Conservation (phyloP, 2,113 vertebrate species). For the Chroicocephalus ridibundus region DNA sequence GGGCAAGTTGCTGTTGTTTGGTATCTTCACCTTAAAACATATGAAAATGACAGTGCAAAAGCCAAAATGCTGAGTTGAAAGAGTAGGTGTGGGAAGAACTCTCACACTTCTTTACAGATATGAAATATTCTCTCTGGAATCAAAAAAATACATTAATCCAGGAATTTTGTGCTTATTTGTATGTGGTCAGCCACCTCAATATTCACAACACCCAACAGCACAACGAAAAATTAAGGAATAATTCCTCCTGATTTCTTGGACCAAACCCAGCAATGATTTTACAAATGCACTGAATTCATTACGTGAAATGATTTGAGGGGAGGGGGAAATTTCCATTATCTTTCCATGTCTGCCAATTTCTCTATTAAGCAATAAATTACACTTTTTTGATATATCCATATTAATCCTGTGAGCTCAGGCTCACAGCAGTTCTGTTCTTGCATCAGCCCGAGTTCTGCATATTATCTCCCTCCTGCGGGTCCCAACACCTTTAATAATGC, state of each 20-base stretch:
- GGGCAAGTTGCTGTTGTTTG: not conserved
- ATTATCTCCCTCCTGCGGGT: not conserved
- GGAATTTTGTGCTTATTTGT: not conserved
- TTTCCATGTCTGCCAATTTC: not conserved
- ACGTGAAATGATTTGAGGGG: not conserved
- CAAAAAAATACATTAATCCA: not conserved
- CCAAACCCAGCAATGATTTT: not conserved
- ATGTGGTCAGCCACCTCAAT: not conserved
- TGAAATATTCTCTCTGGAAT: not conserved
- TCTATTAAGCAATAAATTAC: not conserved
- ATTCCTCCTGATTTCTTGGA: not conserved
- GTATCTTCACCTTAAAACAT: not conserved
- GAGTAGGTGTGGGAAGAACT: not conserved
- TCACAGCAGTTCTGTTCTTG: not conserved
- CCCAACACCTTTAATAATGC: not conserved
- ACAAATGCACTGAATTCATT: not conserved
- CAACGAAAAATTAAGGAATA: not conserved
- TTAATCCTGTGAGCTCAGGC: not conserved
- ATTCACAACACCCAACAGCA: not conserved
- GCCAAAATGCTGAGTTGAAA: not conserved
- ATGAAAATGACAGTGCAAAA: not conserved
- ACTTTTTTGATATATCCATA: not conserved
- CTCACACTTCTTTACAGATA: not conserved
- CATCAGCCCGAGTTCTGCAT: not conserved
- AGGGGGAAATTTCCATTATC: not conserved